phyloP scores from a whole-genome alignment of 30 jellyfish, hydroid and myxozoan species.

The Cassiopea xamachana region DNA sequence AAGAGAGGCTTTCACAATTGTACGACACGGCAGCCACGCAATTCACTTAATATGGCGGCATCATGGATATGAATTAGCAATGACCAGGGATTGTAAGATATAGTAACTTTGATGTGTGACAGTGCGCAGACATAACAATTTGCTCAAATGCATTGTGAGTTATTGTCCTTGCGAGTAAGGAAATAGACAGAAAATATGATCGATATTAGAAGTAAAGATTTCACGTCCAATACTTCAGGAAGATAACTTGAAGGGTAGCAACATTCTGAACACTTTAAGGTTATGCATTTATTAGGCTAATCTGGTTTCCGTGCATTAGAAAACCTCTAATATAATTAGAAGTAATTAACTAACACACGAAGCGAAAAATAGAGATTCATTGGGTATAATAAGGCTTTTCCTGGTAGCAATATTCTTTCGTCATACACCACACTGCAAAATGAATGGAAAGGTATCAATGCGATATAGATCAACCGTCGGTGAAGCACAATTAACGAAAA shows the following conservation, averaged over 20 bases:
- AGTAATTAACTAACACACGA: constrained; percentile 1
- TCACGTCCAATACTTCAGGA: not conserved
- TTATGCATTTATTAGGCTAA: not conserved
- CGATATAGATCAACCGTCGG: too few species aligned
- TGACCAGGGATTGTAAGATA: too few species aligned
- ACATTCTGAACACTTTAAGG: not conserved
- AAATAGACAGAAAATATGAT: constrained; percentile 4
- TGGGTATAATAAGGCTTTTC: not conserved
- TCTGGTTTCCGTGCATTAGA: not conserved
- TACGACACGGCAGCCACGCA: too few species aligned
- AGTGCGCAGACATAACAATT: too few species aligned
- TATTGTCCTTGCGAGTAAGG: not conserved
- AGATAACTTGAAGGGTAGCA: not conserved
- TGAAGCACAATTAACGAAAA: too few species aligned
- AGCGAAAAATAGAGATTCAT: constrained; percentile 2
- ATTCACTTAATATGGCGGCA: too few species aligned
- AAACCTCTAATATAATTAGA: not conserved
- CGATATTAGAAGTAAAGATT: not conserved
- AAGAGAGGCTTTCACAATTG: too few species aligned
- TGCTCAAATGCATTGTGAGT: not conserved
- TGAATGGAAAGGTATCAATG: not conserved
- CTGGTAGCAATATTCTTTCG: not conserved
- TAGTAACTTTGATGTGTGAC: too few species aligned
- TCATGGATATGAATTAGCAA: too few species aligned
- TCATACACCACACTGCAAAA: not conserved